Evolutionary conservation across 2,888 invertebrate genomes (phyloP), one percentile per base, ranked within the genome.

Genomic region (Luperina nickerlii): DNA sequence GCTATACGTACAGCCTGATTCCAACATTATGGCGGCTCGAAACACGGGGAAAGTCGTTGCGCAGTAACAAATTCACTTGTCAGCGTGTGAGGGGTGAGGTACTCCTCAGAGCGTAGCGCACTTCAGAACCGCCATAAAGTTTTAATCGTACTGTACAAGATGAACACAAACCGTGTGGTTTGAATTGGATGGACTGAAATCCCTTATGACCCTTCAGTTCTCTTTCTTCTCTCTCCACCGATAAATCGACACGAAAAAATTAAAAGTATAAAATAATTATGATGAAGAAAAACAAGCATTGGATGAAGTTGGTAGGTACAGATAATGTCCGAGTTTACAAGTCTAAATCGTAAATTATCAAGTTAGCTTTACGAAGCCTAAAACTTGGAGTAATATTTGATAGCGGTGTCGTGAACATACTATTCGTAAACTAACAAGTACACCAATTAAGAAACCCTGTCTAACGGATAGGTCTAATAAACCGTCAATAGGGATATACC

Each of bases 321-420:
- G 8, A 51, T 79, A 69, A 79, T 71, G 32, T 20, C n/a, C 15
- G 24, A 60, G 38, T 45, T 42, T 24, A 15, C 54, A 27, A 32
- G 62, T 18, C 18, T 8, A 54, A 54, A 54, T 81, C 81, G 27
- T 80, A 54, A 80, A 80, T 68, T 54, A 74, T 32, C 24, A 81
- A 74, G 51, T 68, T 68, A 24, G 24, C 20, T 45, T 62, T n/a
- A 27, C 66, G 51, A 51, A 62, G 62, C 9, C 54, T 54, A 4
- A 57, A 81, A 74, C 67, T 80, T 81, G 18, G 67, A 63, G 45
- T 62, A 73, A 67, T 73, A 74, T 79, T n/a, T 65, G 57, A 20
- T 45, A 32, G 54, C 4, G n/a, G 62, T 66, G 65, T 32, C 32
- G 51, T 45, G 70, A 69, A 79, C 63, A 66, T 66, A 69, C 66